A percentile compares a stretch with the other conserved stretches of the same genome.
Evolutionary conservation across 1,140 invertebrate species (phyloP).

Genomic region (Phortica variegata): DNA sequence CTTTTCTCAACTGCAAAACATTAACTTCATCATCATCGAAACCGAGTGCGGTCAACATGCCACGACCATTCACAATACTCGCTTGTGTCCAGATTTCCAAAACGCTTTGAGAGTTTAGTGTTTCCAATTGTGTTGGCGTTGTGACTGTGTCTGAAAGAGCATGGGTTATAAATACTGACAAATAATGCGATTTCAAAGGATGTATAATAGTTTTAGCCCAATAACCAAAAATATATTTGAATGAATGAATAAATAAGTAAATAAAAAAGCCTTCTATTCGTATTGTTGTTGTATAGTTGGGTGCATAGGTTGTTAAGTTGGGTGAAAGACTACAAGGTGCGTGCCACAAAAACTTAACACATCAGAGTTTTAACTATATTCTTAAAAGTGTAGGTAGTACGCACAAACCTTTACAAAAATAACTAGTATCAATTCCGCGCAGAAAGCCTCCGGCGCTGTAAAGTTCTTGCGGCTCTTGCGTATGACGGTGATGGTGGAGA

Average conservation of each 20-base stretch:
- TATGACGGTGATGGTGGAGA: conserved; percentile 29
- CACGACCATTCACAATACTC: conserved; percentile 65
- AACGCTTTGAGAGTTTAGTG: conserved; percentile 59
- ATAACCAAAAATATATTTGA: too few relatives aligned
- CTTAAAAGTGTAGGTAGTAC: conserved; percentile 14
- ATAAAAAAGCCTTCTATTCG: too few relatives aligned
- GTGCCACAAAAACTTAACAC: too few relatives aligned
- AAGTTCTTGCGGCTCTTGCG: conserved; percentile 31
- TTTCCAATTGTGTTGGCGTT: conserved; percentile 44
- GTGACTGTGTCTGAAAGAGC: conserved; percentile 34
- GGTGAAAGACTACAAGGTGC: too few relatives aligned
- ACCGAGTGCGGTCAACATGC: conserved; percentile 69
- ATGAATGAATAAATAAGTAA: background rate
- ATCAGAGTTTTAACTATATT: conserved; percentile 20
- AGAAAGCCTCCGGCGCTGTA: conserved; percentile 30
- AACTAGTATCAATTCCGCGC: conserved; percentile 19
- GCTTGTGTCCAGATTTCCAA: conserved; percentile 73
- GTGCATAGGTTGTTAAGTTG: too few relatives aligned
- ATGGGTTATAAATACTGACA: conserved; percentile 2
- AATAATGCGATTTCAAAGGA: conserved; percentile 3
- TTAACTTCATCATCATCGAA: conserved; percentile 67
- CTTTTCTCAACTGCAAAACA: conserved; percentile 68
- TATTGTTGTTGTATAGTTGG: background rate
- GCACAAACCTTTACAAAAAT: conserved; percentile 45
- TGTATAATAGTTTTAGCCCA: conserved; percentile 24